A percentile compares a stretch with the other conserved stretches of the same genome.
Conservation (phyloP, 1,140 invertebrate species). For the Drosophila chauvacae region DNA sequence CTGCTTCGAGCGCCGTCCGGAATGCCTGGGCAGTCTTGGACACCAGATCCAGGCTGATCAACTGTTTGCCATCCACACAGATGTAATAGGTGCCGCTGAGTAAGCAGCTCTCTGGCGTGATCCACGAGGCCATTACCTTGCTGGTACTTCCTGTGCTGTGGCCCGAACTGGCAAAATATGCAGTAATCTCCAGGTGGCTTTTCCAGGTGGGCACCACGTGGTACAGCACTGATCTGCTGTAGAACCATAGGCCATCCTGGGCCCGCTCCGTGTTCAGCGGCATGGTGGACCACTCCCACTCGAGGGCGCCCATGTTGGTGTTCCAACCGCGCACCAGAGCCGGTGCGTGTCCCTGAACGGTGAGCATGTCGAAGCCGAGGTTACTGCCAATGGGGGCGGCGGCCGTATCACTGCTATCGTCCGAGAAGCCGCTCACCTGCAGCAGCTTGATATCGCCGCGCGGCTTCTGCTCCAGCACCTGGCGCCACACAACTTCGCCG, state of each 20-base stretch:
- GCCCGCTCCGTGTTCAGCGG: slow-evolving; percentile 85
- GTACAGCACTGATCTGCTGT: slow-evolving; percentile 87
- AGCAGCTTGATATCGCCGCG: slow-evolving; percentile 87
- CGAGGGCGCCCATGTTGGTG: slow-evolving; percentile 87
- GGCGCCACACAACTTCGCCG: slow-evolving; percentile 92
- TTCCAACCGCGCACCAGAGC: slow-evolving; percentile 92
- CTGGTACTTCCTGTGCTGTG: slow-evolving; percentile 87
- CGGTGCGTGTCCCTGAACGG: slow-evolving; percentile 89
- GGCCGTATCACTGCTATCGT: slow-evolving; percentile 84
- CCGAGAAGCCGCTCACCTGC: slow-evolving; percentile 84
- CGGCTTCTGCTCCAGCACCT: slow-evolving; percentile 89
- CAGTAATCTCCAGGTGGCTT: slow-evolving; percentile 89
- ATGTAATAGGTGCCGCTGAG: slow-evolving; percentile 88
- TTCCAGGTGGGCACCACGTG: slow-evolving; percentile 88
- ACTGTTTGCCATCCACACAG: slow-evolving; percentile 85
- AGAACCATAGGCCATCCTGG: slow-evolving; percentile 86
- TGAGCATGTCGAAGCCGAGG: slow-evolving; percentile 87
- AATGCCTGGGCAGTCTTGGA: slow-evolving; percentile 73
- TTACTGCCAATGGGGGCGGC: slow-evolving; percentile 71
- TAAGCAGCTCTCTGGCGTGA: slow-evolving; percentile 88
- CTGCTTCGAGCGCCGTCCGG: slow-evolving; percentile 38
- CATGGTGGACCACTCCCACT: slow-evolving; percentile 87
- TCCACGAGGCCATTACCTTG: slow-evolving; percentile 88
- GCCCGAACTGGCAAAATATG: slow-evolving; percentile 89
- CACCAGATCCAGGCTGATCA: slow-evolving; percentile 85